Percentiles rank a stretch among this genome's conserved stretches.
Conservation (phyloP, 1,140 invertebrate genomes). For the Holcopasites calliopsidis region DNA sequence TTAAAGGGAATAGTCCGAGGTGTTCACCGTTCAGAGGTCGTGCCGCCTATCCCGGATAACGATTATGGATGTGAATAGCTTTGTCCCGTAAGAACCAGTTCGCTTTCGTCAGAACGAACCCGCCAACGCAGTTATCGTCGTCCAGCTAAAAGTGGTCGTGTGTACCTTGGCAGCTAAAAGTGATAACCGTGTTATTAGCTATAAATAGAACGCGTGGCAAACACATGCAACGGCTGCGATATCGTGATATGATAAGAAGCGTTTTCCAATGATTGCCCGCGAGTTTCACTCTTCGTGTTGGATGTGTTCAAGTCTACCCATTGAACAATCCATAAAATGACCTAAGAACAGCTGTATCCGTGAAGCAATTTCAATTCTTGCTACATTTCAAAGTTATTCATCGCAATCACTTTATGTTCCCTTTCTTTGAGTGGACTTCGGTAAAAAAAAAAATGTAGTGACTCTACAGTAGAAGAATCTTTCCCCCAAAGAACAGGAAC, state of each 20-base stretch:
- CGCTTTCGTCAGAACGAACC: background rate
- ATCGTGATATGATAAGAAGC: constrained; percentile 30
- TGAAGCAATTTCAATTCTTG: background rate
- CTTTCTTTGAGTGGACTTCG: too few relatives aligned
- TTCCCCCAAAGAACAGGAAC: too few relatives aligned
- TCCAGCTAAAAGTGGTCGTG: constrained; percentile 10
- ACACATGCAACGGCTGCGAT: constrained; percentile 10
- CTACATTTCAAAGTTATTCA: too few relatives aligned
- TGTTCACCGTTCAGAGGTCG: background rate
- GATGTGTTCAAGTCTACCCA: too few relatives aligned
- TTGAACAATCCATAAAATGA: constrained; percentile 2
- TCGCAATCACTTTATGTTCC: too few relatives aligned
- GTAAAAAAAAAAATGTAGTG: too few relatives aligned
- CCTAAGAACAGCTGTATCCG: background rate
- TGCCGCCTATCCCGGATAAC: background rate
- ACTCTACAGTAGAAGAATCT: too few relatives aligned
- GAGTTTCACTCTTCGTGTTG: background rate
- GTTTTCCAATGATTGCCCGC: background rate
- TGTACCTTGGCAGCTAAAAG: constrained; percentile 14
- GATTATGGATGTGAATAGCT: background rate
- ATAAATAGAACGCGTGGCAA: constrained; percentile 28
- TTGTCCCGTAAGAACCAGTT: background rate
- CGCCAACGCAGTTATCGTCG: constrained; percentile 9
- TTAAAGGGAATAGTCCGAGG: constrained; percentile 19
- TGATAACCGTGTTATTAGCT: constrained; percentile 31